Base-by-base conservation (phyloP, 2,113 vertebrate genomes). In the Xerus inauris region DNA sequence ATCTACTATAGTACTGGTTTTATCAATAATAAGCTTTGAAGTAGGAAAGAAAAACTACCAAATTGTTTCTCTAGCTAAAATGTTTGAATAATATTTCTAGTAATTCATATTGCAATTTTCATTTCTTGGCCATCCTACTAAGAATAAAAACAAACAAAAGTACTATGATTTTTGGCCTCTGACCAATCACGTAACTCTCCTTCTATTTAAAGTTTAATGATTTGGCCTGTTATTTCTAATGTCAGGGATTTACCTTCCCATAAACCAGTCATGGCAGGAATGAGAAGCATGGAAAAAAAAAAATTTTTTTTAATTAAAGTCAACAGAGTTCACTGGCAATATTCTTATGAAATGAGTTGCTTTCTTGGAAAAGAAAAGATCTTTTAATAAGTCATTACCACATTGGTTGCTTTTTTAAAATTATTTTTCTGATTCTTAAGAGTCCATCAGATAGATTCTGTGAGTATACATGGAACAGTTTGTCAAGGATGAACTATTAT, bases 81-180 rank as follows among this genome's bases (percentile, higher is more conserved):
- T 85, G 24, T 95, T 94, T 72, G 72, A 38, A 71, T 90, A 80
- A 94, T 94, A 87, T 85, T 95, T 94, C 75, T 90, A 95, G 80
- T 87, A 87, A 94, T 87, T 83, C 19, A 47, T 30, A 81, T 14
- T 67, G 84, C 59, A 51, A 30, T 54, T 38, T 73, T 40, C 71
- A 40, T 86, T 97, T n/a, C 79, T 95, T 94, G 32, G 30, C 3
- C 86, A 85, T 62, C 89, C 65, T 87, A 92, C 16, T 81, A 87
- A 93, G 24, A 96, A 84, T 80, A 84, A 95, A 96, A 94, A 72
- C 57, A 96, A 95, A 93, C 35, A 83, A 90, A 94, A 89, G 32
- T 19, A 14, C 26, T 93, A 71, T 93, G 77, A 72, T 88, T 80
- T 94, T 92, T 95, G 88, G 76, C 92, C n/a, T 92, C 35, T 87